Base-by-base conservation (phyloP, 2,113 vertebrate species). In the Brachyhypopomus occidentalis region DNA sequence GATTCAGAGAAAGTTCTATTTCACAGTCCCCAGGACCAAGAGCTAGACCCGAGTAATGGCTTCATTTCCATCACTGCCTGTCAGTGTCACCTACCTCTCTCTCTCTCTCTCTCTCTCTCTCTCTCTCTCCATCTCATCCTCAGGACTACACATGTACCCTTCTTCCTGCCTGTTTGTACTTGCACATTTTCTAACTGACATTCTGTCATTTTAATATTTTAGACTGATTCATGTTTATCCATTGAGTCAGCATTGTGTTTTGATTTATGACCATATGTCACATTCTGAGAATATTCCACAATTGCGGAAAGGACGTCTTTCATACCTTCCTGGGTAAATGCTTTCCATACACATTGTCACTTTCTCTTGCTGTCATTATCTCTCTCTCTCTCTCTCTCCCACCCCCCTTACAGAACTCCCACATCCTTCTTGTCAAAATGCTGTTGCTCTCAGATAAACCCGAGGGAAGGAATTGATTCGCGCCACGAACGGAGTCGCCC, bases 381-480 rank as follows among this genome's bases (percentile, higher is more conserved):
- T 3, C 20, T 30, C 7, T 56, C 9, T n/a, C 25, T 34, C 60
- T 41, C 41, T 62, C 67, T 73, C 27, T 75, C 52, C 60, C 52
- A 16, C 41, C 45, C 38, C 7, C 45, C 45, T 52, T 52, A 52
- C 45, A 52, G 45, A 52, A 52, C 45, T 52, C 12, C 45, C 45
- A 52, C 45, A 52, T 2, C 45, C 45, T 52, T 62, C 67, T 81
- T 77, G 75, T 75, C 80, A 63, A 84, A 79, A 63, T 38, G 27
- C 48, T 72, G 69, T 85, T 5, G 63, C 77, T 86, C 85, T 85
- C 22, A 71, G 71, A 80, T 86, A 64, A 86, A 82, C 66, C 66
- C 58, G 60, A 78, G 63, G 48, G 48, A 11, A 56, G n/a, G 62
- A 60, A 80, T 86, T 59, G 71, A 84, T 80, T 75, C 20, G 3